These are phyloP conservation scores for Fringilla coelebs DNA, from an alignment of 2,797 vertebrate species.

Conservation along the genomic window DNA sequence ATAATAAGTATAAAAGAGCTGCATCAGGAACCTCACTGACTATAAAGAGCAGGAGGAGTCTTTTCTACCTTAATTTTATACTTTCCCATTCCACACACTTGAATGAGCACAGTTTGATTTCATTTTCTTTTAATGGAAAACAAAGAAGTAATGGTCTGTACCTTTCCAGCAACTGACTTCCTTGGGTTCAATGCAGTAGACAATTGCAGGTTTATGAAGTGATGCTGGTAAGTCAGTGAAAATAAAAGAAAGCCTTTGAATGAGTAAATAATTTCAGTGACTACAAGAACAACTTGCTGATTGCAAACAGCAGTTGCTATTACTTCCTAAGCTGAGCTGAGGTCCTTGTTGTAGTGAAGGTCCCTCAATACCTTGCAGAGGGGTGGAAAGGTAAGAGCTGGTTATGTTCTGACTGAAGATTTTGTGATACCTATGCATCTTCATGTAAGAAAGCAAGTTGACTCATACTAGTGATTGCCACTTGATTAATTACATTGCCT, in stretches of 20 bases:
- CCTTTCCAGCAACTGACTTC: constrained; percentile 23
- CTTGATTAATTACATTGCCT: neutral
- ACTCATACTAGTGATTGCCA: neutral
- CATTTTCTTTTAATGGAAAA: constrained; percentile 60
- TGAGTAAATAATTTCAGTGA: neutral
- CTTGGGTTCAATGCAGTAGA: neutral
- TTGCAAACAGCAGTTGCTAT: neutral
- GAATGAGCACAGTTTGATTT: constrained; percentile 51
- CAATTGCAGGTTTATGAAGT: constrained; percentile 17
- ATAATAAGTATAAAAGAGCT: constrained; percentile 8
- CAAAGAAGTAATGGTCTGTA: constrained; percentile 43
- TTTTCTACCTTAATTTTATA: constrained; percentile 44
- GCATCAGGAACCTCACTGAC: neutral
- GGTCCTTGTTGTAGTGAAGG: neutral
- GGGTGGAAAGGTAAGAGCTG: neutral
- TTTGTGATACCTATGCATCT: neutral
- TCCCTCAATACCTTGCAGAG: neutral
- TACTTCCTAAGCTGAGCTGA: neutral
- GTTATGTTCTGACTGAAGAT: neutral
- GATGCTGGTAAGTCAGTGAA: neutral
- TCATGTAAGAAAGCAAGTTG: neutral
- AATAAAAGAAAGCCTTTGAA: neutral
- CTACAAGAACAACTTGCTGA: neutral
- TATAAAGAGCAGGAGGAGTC: constrained; percentile 9
- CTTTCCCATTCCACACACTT: constrained; percentile 2